A percentile compares a stretch with the other conserved stretches of the same genome.
phyloP scores from a whole-genome alignment of 1,140 invertebrate genomes.

The Hypothenemus hampei region DNA sequence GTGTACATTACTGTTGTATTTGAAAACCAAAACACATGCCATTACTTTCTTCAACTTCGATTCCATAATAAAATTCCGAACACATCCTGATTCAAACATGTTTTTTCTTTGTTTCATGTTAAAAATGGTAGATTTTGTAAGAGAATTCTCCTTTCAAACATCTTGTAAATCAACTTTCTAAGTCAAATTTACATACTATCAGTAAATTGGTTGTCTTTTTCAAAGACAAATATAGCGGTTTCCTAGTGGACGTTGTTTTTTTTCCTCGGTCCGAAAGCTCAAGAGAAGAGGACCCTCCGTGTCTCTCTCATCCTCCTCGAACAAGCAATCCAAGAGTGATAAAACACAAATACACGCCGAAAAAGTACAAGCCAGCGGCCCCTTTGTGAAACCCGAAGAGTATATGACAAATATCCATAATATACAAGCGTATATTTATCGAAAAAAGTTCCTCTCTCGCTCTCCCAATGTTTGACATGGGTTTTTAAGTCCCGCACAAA shows the following conservation, averaged over 20 bases:
- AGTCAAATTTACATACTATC: too few species aligned
- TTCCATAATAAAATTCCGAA: not conserved
- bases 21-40: too few species aligned
- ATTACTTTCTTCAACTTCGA: not conserved
- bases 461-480: slow-evolving; percentile 12
- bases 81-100: not conserved
- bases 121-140: too few species aligned
- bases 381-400: slow-evolving; percentile 28
- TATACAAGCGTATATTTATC: slow-evolving; percentile 32
- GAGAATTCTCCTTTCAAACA: too few species aligned
- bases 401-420: slow-evolving; percentile 36
- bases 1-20: too few species aligned
- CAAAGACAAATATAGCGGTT: too few species aligned
- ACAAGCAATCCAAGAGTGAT: slow-evolving; percentile 25
- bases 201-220: too few species aligned
- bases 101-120: not conserved
- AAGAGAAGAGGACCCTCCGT: too few species aligned
- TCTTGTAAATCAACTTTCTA: too few species aligned
- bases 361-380: slow-evolving; percentile 29
- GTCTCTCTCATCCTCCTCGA: too few species aligned
- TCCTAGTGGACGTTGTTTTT: too few species aligned
- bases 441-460: slow-evolving; percentile 1
- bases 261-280: too few species aligned
- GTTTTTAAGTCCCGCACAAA: slow-evolving; percentile 8
- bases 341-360: slow-evolving; percentile 34